Conservation (phyloP, 2,888 invertebrate species). For the Drosophila picticornis region DNA sequence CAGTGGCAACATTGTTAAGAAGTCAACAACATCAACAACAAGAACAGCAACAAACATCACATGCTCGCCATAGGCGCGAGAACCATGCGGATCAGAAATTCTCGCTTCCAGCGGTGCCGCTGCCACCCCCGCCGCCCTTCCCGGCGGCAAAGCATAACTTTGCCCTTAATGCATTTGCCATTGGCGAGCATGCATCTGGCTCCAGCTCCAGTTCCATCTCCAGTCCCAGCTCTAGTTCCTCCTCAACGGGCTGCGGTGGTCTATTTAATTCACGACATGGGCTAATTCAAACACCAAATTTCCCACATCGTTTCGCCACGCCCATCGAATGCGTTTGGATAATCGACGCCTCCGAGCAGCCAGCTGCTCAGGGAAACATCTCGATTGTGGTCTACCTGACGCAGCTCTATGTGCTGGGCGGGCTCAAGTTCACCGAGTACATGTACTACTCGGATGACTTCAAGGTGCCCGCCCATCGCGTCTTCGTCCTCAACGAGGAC, state of each 20-base stretch:
- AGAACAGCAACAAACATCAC: constrained; percentile 18
- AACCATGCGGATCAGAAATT: constrained; percentile 70
- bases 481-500: constrained; percentile 90
- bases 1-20: constrained; percentile 50
- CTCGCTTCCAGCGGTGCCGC: constrained; percentile 78
- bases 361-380: constrained; percentile 86
- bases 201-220: constrained; percentile 9
- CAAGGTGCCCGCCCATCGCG: constrained; percentile 88
- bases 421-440: constrained; percentile 91
- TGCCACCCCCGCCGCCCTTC: constrained; percentile 81
- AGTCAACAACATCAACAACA: constrained; percentile 30
- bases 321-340: constrained; percentile 95
- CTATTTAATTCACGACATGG: constrained; percentile 89
- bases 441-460: constrained; percentile 90
- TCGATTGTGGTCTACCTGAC: constrained; percentile 95
- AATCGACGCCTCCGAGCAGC: constrained; percentile 90
- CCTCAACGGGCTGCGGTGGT: constrained; percentile 87
- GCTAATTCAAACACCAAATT: constrained; percentile 92
- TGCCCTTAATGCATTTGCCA: constrained; percentile 71
- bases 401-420: constrained; percentile 93
- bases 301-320: constrained; percentile 92
- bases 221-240: constrained; percentile 13
- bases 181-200: constrained; percentile 37
- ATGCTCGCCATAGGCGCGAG: constrained; percentile 45
- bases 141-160: constrained; percentile 70